Evolutionary conservation across 2,797 vertebrate species (phyloP).

Genomic region (Cyprinella venusta): DNA sequence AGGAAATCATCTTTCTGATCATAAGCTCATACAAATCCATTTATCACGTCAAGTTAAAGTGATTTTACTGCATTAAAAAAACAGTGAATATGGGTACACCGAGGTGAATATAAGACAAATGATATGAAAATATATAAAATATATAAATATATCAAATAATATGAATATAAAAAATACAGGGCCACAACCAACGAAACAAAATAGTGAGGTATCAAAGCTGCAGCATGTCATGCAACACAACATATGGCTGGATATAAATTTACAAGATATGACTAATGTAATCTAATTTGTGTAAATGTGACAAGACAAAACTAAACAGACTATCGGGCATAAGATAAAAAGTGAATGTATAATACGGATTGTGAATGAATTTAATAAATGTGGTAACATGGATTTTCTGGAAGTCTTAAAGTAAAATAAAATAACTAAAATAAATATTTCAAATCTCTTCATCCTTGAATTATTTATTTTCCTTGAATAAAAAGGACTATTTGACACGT

Average conservation of each 20-base stretch:
- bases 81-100: background rate
- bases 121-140: too few relatives aligned
- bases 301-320: background rate
- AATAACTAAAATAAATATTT: background rate
- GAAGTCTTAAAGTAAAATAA: background rate
- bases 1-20: conserved; percentile 29
- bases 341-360: background rate
- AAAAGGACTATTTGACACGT: background rate
- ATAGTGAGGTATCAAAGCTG: conserved; percentile 29
- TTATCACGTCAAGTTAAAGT: background rate
- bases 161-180: too few relatives aligned
- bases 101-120: conserved; percentile 38
- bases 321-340: background rate
- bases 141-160: too few relatives aligned
- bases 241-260: background rate
- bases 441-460: background rate
- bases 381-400: background rate
- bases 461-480: background rate
- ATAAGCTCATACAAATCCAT: conserved; percentile 41
- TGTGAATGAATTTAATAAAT: background rate
- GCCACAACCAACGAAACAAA: conserved; percentile 4
- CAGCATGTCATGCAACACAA: conserved; percentile 28
- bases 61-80: background rate
- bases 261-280: conserved; percentile 5
- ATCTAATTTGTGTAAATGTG: background rate